phyloP scores from a whole-genome alignment of 1,140 invertebrate genomes.

The Drosophila kepulauana region DNA sequence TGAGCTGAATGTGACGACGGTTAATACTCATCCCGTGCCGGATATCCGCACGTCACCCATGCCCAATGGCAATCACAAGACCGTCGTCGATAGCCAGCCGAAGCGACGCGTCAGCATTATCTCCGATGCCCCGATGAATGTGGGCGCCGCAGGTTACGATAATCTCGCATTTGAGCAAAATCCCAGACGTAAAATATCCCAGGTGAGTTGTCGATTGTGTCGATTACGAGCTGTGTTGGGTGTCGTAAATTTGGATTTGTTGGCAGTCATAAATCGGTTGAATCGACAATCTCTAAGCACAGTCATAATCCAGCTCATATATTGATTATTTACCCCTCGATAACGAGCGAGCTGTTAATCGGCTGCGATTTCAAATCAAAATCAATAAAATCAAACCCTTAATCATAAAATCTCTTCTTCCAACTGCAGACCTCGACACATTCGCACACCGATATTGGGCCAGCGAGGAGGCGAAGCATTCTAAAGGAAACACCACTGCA shows the following conservation, averaged over 20 bases:
- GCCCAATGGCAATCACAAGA: conserved; percentile 69
- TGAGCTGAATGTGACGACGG: conserved; percentile 32
- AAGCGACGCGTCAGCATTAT: conserved; percentile 83
- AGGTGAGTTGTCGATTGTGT: conserved; percentile 62
- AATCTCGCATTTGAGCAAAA: conserved; percentile 82
- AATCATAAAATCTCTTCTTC: conserved; percentile 5
- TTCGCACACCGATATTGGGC: conserved; percentile 83
- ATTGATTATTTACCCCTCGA: conserved; percentile 23
- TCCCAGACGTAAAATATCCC: conserved; percentile 84
- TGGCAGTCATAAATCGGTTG: conserved; percentile 24
- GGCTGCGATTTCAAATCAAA: conserved; percentile 37
- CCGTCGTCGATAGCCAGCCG: conserved; percentile 75
- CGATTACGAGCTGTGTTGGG: conserved; percentile 43
- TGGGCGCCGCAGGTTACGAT: conserved; percentile 73
- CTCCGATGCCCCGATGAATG: conserved; percentile 67
- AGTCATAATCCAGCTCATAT: background rate
- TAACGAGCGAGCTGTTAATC: conserved; percentile 32
- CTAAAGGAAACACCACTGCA: conserved; percentile 86
- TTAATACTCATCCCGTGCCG: conserved; percentile 28
- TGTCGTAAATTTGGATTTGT: conserved; percentile 44
- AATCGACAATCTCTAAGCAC: conserved; percentile 33
- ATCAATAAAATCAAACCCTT: conserved; percentile 7
- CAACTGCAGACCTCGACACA: conserved; percentile 72
- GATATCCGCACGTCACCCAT: conserved; percentile 57
- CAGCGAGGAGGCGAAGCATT: conserved; percentile 88